Conservation (phyloP, 2,113 vertebrate genomes). For the Grus americana region DNA sequence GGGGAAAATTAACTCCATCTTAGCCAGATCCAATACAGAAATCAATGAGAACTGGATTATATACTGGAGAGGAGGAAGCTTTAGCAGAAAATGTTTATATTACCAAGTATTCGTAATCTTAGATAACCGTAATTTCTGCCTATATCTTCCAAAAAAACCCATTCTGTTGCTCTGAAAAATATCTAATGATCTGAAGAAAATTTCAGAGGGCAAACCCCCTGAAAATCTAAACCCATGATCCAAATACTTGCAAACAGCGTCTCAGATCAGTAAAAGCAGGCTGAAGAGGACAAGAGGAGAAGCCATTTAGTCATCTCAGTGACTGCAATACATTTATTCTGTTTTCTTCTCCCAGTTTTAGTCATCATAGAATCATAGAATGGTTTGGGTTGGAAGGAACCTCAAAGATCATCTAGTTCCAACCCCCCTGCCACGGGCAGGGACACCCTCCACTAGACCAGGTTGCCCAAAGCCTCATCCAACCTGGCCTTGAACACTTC, state of each 20-base stretch:
- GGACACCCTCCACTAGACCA: no score
- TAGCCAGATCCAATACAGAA: not conserved
- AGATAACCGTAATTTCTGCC: not conserved
- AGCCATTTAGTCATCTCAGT: not conserved
- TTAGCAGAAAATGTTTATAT: slow-evolving; percentile 30
- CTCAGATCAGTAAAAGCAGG: not conserved
- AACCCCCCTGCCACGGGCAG: no score
- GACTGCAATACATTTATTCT: not conserved
- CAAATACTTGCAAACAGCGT: not conserved
- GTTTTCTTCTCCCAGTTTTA: not conserved
- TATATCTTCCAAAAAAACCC: not conserved
- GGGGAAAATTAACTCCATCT: no score
- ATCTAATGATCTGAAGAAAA: not conserved
- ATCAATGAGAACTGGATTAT: slow-evolving; percentile 47
- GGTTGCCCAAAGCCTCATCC: no score
- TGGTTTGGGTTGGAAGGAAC: no score
- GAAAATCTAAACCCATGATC: not conserved
- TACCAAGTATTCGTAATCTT: not conserved
- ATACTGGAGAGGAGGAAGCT: not conserved
- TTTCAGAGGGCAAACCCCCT: not conserved
- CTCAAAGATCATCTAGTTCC: no score
- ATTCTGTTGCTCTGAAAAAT: not conserved
- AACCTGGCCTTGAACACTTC: no score
- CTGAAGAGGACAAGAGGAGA: not conserved
- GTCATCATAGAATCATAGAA: no score